Evolutionary conservation across 1,140 invertebrate genomes (phyloP), one percentile per base, ranked within the genome.

Genomic region (Cydia amplana): DNA sequence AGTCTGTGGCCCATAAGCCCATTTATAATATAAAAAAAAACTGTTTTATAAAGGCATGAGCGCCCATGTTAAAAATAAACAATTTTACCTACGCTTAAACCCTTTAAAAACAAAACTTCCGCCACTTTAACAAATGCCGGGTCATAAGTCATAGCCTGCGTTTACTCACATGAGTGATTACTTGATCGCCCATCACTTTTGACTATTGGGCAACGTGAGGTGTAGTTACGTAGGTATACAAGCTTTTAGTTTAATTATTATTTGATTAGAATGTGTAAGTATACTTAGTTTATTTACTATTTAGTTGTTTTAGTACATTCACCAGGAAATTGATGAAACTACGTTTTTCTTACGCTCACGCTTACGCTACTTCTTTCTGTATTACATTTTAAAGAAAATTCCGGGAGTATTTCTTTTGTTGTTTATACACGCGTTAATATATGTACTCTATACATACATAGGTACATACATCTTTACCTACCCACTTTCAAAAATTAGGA

Each of bases 131-230:
- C 28, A 32, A 65, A 65, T 32, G 64, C 10, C 25, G 28, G 64
- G 64, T 65, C 64, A 65, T 32, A 36, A 65, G 64, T 65, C 64
- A 65, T n/a, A n/a, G 18, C 64, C 28, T n/a, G 25, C 23, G 28
- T 36, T 36, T 65, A 36, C 64, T 7, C 25, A 32, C 16, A 5
- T 36, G 64, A 65, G 1, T 36, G 64, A 65, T 65, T 36, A 36
- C 64, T 64, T 64, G 60, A 36, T 65, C 23, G 4, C 55, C 20
- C 55, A 60, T 60, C 18, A 60, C 55, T 60, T 60, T 9, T 18
- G 18, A 51, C n/a, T 51, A 51, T 60, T 60, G n/a, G 55, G 55
- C 55, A 60, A 60, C 20, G 51, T n/a, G 20, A 60, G 7, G 9
- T 23, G 20, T 60, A 20, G 55, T 60, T 60, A 4, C 18, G 18